Base-by-base conservation (phyloP, 2,113 vertebrate genomes). In the Gavia stellata region DNA sequence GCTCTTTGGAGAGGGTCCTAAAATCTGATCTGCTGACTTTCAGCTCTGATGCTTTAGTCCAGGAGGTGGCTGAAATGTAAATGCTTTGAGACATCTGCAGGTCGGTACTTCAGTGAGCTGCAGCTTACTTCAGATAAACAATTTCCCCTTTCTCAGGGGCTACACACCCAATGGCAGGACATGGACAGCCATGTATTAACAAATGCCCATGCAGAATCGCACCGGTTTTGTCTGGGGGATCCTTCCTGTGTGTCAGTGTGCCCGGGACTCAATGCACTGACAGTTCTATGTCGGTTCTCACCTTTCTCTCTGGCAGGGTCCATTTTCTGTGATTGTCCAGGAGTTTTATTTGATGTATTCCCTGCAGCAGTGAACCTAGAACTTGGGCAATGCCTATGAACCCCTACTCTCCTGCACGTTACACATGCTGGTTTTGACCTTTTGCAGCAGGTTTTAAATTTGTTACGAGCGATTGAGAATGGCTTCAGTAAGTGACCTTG, bases 301-400 rank as follows among this genome's bases (percentile, higher is more conserved):
- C 2, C 17, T 61, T 75, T 73, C 50, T 18, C 10, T 65, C 3
- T 3, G 33, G 42, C 29, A 17, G 8, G 10, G 21, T 29, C 45
- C 24, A 13, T 66, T 82, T 86, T 63, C 18, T 73, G 16, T 44
- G 38, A 24, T 20, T 71, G 14, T 40, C 38, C 17, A 31, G 16
- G 28, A 38, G 6, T 44, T 81, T 81, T 2, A 44, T 47, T 47
- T 59, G 47, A 71, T 12, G 14, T 31, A 52, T 45, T 86, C 44
- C 45, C 34, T 86, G 67, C 28, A 73, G 28, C 24, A 67, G 14
- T n/a, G 38, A 44, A 33, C 61, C 23, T 33, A 53, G 71, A 79
- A 80, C 42, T 44, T 6, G 24, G 13, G 24, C 24, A 53, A 50
- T 38, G 47, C 24, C 28, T 53, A 56, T 0, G 0, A 56, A 28